Evolutionary conservation across 2,113 vertebrate genomes (phyloP), one percentile per base, ranked within the genome.

Genomic region (Tursiops truncatus): DNA sequence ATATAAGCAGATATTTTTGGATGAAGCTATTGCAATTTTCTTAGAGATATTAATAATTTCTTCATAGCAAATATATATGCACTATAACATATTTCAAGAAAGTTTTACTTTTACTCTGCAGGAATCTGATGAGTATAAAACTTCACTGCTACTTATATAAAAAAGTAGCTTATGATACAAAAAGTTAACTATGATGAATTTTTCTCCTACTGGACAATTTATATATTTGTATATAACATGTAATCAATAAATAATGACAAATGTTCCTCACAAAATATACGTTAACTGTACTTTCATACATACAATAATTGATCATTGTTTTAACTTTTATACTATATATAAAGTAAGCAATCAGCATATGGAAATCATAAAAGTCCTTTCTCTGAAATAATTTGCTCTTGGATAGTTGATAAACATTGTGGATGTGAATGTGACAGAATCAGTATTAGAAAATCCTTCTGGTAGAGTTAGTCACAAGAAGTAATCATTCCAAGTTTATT

Each of bases 331-430:
- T 92, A 83, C n/a, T 95, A 96, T 98, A 93, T 93, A 96, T 80
- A 96, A 96, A 36, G 79, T 91, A 98, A 98, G 90, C 96, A 96
- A 50, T 96, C 41, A 98, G 90, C 96, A 98, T 97, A 97, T 95
- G 65, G 83, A 73, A 97, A 97, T 81, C 84, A 98, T 96, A 94
- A 86, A 95, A 96, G 87, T 97, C 93, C 95, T 98, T 92, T 98
- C 95, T 98, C 95, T 95, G 89, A 98, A 98, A 97, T 98, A 97
- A 96, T 89, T 23, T 89, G 81, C 95, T 97, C 98, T 96, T 98
- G 97, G 92, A 97, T 96, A 92, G 74, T 95, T 98, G 91, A 98
- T 98, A 98, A 81, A 76, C 91, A 96, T 95, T 98, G 87, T 97
- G 82, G 84, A 96, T 97, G 73, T 96, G 94, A 98, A 94, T 96